phyloP scores from a whole-genome alignment of 1,140 invertebrate species.

The Anastrepha obliqua region DNA sequence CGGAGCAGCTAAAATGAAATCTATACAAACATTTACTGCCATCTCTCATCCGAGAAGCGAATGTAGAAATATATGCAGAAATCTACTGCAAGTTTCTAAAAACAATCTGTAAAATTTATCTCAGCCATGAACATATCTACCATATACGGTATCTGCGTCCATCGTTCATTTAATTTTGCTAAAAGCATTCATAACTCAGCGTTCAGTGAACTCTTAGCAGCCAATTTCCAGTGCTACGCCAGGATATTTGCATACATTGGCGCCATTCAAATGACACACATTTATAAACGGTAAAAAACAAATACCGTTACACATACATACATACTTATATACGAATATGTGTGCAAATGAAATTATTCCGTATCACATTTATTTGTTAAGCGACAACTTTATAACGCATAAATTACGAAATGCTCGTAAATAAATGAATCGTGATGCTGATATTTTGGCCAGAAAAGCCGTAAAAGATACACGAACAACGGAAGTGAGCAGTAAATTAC shows the following conservation, averaged over 20 bases:
- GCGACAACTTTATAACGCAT: constrained; percentile 37
- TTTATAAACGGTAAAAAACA: not conserved
- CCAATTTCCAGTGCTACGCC: not conserved
- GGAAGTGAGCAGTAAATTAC: constrained; percentile 22
- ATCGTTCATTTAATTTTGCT: constrained; percentile 3
- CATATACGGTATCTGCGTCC: too few relatives aligned
- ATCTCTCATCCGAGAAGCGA: too few relatives aligned
- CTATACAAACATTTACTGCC: too few relatives aligned
- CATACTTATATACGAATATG: not conserved
- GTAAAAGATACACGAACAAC: constrained; percentile 29
- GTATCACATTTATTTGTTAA: constrained; percentile 28
- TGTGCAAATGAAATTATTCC: not conserved
- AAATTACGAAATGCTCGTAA: constrained; percentile 43
- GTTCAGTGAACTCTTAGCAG: constrained; percentile 31
- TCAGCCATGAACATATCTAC: too few relatives aligned
- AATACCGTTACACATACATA: not conserved
- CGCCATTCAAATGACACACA: not conserved
- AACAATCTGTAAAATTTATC: too few relatives aligned
- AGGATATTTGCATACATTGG: constrained; percentile 6
- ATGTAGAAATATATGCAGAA: too few relatives aligned
- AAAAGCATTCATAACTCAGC: constrained; percentile 32
- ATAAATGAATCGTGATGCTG: constrained; percentile 45
- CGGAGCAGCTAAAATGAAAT: too few relatives aligned
- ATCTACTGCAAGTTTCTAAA: too few relatives aligned
- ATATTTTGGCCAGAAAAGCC: constrained; percentile 41